Base-by-base conservation (phyloP, 2,888 invertebrate genomes). In the Brachynemurus nebulosus region DNA sequence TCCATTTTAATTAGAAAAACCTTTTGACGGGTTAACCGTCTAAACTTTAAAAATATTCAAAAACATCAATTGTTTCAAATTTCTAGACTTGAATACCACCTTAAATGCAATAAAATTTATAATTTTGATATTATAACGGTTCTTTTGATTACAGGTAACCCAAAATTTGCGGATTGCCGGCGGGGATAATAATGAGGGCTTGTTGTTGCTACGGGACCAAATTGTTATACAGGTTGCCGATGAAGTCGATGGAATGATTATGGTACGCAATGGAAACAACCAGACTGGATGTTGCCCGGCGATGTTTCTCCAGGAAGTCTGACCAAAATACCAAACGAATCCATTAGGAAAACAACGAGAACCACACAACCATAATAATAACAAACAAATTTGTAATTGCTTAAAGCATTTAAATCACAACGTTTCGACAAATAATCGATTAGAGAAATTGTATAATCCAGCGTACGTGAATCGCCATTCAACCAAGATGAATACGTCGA, bases 281-380 rank as follows among this genome's bases (percentile, higher is more conserved):
- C 86, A 88, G 54, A 89, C 91, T 65, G 90, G 88, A 47, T 80
- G 88, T 52, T 95, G 93, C 66, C 93, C 93, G n/a, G 67, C 89
- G 34, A 91, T 90, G 65, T 95, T 90, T 62, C 74, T 95, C 49
- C 88, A 90, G 70, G 92, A 93, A 69, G 89, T 91, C 82, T 90
- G 89, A 89, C 86, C 73, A 70, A 56, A 59, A 52, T 18, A 16
- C n/a, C 7, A 12, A 19, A 20, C n/a, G 34, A 9, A 11, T 2
- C 12, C 17, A 34, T 7, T 12, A 12, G 37, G 19, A 27, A n/a
- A 19, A 20, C 18, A 18, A 4, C n/a, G n/a, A 30, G 14, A 30
- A 12, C n/a, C 17, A 20, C 5, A 41, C 14, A n/a, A 40, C 35
- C 21, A 33, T 18, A 12, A 37, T 19, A 37, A 19, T 37, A 17